phyloP scores from a whole-genome alignment of 2,797 vertebrate genomes.

The Rhinatrema bivittatum region DNA sequence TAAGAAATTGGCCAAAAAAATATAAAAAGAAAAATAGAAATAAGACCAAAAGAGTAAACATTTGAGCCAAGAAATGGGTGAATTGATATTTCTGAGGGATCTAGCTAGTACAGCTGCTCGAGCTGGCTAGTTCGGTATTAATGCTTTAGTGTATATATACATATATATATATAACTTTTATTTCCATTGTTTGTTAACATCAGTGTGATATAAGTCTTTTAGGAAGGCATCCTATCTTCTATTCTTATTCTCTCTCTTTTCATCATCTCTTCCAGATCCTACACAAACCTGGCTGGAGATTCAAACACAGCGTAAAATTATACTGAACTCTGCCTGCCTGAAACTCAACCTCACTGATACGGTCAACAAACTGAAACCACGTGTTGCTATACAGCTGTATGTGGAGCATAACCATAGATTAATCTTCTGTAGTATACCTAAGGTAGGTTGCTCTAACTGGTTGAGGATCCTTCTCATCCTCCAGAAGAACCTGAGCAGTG shows the following conservation, averaged over 20 bases:
- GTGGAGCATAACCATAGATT: conserved; percentile 43
- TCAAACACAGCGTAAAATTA: conserved; percentile 22
- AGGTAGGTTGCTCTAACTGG: conserved; percentile 54
- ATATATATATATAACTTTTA: too few species aligned
- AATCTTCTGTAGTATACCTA: conserved; percentile 51
- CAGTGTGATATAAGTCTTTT: too few species aligned
- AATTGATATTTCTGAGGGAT: too few species aligned
- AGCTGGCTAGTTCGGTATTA: too few species aligned
- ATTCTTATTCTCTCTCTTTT: conserved; percentile 1
- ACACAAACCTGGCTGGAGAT: conserved; percentile 17
- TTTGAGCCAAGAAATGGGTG: too few species aligned
- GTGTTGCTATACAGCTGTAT: conserved; percentile 26
- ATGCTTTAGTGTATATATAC: too few species aligned
- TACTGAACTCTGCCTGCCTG: conserved; percentile 16
- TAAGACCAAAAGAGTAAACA: too few species aligned
- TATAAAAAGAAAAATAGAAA: too few species aligned
- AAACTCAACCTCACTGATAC: conserved; percentile 17
- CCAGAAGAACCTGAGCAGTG: conserved; percentile 10
- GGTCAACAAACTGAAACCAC: background rate
- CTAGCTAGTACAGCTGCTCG: too few species aligned
- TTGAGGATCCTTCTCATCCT: conserved; percentile 45
- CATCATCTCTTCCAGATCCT: background rate
- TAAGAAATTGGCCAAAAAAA: too few species aligned
- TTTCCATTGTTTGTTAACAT: too few species aligned
- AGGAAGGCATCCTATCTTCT: background rate